Evolutionary conservation across 1,140 invertebrate species (phyloP).

Genomic region (Nilaparvata lugens): DNA sequence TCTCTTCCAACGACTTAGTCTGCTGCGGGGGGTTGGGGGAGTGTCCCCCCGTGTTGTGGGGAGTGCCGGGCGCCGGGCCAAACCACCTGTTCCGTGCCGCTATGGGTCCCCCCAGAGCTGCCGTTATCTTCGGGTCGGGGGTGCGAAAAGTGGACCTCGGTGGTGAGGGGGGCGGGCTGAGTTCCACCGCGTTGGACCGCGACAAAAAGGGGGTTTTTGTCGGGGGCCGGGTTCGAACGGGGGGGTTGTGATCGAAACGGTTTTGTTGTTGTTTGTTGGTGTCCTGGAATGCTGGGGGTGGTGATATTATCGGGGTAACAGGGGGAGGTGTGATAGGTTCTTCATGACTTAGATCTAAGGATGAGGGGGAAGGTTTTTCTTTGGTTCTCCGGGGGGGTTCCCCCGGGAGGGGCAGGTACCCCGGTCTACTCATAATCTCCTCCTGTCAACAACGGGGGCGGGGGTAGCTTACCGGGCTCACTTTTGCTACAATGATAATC

Average conservation of each 20-base stretch:
- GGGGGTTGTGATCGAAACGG: conserved; percentile 10
- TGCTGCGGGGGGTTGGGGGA: conserved; percentile 32
- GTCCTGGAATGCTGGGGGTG: conserved; percentile 50
- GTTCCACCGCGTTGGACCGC: conserved; percentile 44
- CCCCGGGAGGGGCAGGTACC: conserved; percentile 36
- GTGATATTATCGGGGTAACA: conserved; percentile 49
- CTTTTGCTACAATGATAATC: conserved; percentile 47
- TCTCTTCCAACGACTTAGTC: conserved; percentile 46
- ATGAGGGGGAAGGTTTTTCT: conserved; percentile 23
- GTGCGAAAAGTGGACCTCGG: neutral
- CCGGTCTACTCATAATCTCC: conserved; percentile 30
- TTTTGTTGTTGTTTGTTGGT: conserved; percentile 26
- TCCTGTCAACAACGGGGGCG: conserved; percentile 25
- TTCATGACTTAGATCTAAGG: conserved; percentile 22
- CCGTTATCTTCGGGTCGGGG: no score
- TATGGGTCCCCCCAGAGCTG: no score
- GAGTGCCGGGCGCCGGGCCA: conserved; percentile 23
- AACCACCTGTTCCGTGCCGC: conserved; percentile 14
- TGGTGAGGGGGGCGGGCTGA: conserved; percentile 9
- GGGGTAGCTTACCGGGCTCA: conserved; percentile 40
- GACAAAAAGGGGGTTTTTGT: conserved; percentile 42
- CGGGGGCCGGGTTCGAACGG: conserved; percentile 28
- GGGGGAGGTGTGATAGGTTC: conserved; percentile 44
- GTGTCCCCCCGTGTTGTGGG: neutral
- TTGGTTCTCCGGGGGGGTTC: conserved; percentile 21